Base-by-base conservation (phyloP, 2,888 invertebrate genomes). In the Pardosa pseudoannulata region DNA sequence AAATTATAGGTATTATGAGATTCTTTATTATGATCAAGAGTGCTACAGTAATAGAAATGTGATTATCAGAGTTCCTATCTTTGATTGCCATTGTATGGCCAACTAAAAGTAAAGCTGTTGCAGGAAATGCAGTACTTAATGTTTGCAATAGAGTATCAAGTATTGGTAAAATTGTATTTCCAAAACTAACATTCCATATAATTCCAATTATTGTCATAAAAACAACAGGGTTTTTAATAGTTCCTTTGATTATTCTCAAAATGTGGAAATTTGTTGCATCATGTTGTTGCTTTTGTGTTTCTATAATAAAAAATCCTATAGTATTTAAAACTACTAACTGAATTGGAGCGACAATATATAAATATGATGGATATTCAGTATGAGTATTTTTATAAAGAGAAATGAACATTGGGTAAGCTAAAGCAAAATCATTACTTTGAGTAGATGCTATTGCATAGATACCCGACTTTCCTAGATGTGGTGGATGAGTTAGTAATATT, bases 361-460 rank as follows among this genome's bases (percentile, higher is more conserved):
- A 93, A 91, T 98, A 98, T 0, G 95, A 94, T 0, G 96, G 94
- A 93, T 96, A 98, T 90, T 98, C 96, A 0, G 97, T 96, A 93
- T 98, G 97, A 5, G 94, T 94, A 83, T 94, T 94, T 89, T 94
- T 93, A 91, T 98, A 98, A 27, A 98, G 93, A 28, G 98, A 97
- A 90, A 94, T 94, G 76, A 98, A 96, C 96, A 93, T 89, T 92
- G 98, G 98, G 92, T 95, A 97, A 88, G 98, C 98, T 90, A 98
- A 94, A 27, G 98, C 98, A 93, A 98, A 98, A 92, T 98, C 98
- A 93, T 98, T 98, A 91, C 97, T 98, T 91, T 98, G 98, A 0
- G 98, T 98, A 90, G 96, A 96, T 92, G 98, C 98, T 90, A 98
- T 98, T 23, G 96, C 96, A 93, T 96, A 96, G 83, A 98, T 93